Percentiles rank a stretch among this genome's conserved stretches.
These are phyloP conservation scores for Xerus rutilus DNA, from an alignment of 2,797 vertebrate species.

Conservation along the genomic window DNA sequence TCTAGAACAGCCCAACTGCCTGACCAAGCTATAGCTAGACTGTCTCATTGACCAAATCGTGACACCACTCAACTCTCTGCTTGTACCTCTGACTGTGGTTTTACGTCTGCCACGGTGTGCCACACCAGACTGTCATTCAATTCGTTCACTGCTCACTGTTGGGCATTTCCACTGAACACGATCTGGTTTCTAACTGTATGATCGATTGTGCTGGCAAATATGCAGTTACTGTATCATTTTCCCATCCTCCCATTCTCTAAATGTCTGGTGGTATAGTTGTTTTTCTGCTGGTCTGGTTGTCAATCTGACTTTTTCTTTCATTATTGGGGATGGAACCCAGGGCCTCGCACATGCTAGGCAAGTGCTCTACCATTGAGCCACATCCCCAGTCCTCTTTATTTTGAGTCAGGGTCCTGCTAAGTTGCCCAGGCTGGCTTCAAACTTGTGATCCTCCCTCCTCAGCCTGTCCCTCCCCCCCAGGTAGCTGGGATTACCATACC, in stretches of 20 bases:
- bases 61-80: neutral
- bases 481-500: neutral
- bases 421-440: neutral
- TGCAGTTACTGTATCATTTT: neutral
- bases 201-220: neutral
- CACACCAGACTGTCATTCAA: no score
- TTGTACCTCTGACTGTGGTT: neutral
- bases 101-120: neutral
- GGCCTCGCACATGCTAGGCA: no score
- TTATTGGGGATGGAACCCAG: no score
- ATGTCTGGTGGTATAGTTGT: neutral
- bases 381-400: neutral
- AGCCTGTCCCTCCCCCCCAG: neutral
- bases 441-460: neutral
- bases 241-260: neutral
- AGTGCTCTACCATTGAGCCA: neutral
- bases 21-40: no score
- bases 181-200: neutral
- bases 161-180: neutral
- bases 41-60: neutral
- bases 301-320: no score
- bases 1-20: neutral
- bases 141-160: no score
- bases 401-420: neutral
- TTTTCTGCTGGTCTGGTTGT: neutral